Percentiles rank a stretch among this genome's conserved stretches.
Conservation (phyloP, 2,888 invertebrate genomes). For the Sinopyrophorus schimmeli region DNA sequence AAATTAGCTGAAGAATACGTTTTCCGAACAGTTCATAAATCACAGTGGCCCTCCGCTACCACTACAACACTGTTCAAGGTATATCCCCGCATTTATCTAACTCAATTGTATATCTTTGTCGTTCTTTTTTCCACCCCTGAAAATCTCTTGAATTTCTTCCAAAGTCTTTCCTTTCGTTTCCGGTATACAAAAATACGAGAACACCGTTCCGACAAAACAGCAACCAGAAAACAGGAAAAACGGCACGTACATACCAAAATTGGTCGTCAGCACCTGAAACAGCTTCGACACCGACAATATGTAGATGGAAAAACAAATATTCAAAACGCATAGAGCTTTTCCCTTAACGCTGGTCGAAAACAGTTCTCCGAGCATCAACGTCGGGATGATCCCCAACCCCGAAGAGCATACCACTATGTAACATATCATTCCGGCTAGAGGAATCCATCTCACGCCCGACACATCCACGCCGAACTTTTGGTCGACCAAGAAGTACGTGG, state of each 20-base stretch:
- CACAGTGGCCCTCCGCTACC: neutral
- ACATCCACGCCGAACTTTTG: constrained; percentile 35
- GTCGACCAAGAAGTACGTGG: constrained; percentile 42
- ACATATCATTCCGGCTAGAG: constrained; percentile 43
- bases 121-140: too few relatives aligned
- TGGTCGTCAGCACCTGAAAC: constrained; percentile 44
- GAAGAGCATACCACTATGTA: constrained; percentile 34
- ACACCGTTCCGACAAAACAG: constrained; percentile 39
- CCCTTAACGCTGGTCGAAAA: constrained; percentile 46
- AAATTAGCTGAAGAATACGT: neutral
- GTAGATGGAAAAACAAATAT: constrained; percentile 39
- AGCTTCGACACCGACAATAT: constrained; percentile 40
- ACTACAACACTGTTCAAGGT: too few relatives aligned
- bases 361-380: constrained; percentile 45
- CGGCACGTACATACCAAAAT: constrained; percentile 44
- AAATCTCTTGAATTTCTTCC: constrained; percentile 50
- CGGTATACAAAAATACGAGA: constrained; percentile 45
- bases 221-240: constrained; percentile 44
- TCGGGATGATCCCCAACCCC: constrained; percentile 45
- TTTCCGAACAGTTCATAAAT: too few relatives aligned
- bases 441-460: constrained; percentile 42
- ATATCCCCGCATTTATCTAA: too few relatives aligned
- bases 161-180: constrained; percentile 51
- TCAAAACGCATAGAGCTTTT: constrained; percentile 42
- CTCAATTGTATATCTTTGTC: too few relatives aligned